These are phyloP conservation scores for Chaetodon auriga DNA, from an alignment of 2,113 vertebrate species.

Conservation along the genomic window DNA sequence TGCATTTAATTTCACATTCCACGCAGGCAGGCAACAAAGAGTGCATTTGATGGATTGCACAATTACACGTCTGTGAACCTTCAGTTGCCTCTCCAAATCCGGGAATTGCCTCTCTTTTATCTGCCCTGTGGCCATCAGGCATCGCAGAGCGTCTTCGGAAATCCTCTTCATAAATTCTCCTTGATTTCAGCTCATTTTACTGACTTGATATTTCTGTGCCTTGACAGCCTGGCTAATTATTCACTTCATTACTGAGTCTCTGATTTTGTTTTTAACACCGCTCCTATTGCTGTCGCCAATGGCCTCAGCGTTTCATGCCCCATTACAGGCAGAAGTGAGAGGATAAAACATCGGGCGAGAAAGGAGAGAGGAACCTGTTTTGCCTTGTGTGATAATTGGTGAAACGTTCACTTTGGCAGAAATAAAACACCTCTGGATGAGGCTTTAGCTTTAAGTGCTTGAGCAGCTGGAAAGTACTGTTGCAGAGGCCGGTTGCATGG, in stretches of 20 bases:
- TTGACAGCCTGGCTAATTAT: slow-evolving; percentile 46
- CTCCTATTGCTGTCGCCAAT: slow-evolving; percentile 28
- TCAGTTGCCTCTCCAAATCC: slow-evolving; percentile 31
- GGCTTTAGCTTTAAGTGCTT: slow-evolving; percentile 4
- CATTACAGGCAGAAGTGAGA: slow-evolving; percentile 25
- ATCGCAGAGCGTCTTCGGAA: slow-evolving; percentile 25
- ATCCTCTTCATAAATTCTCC: slow-evolving; percentile 36
- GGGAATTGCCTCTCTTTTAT: slow-evolving; percentile 33
- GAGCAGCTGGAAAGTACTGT: background rate
- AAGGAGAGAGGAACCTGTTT: slow-evolving; percentile 17
- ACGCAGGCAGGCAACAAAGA: slow-evolving; percentile 49
- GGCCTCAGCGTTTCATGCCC: slow-evolving; percentile 34
- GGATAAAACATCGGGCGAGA: slow-evolving; percentile 11
- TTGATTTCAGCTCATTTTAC: slow-evolving; percentile 33
- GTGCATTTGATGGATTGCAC: slow-evolving; percentile 58
- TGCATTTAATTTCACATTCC: slow-evolving; percentile 61
- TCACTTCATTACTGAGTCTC: slow-evolving; percentile 50
- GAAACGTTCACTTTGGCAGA: slow-evolving; percentile 35
- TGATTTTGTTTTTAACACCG: slow-evolving; percentile 42
- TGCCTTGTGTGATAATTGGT: slow-evolving; percentile 25
- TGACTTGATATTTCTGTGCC: slow-evolving; percentile 1
- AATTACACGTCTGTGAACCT: slow-evolving; percentile 54
- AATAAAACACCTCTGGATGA: background rate
- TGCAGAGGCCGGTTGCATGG: background rate
- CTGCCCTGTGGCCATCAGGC: slow-evolving; percentile 19